Evolutionary conservation across 2,797 vertebrate genomes (phyloP).

Genomic region (Syndactyla subalaris): DNA sequence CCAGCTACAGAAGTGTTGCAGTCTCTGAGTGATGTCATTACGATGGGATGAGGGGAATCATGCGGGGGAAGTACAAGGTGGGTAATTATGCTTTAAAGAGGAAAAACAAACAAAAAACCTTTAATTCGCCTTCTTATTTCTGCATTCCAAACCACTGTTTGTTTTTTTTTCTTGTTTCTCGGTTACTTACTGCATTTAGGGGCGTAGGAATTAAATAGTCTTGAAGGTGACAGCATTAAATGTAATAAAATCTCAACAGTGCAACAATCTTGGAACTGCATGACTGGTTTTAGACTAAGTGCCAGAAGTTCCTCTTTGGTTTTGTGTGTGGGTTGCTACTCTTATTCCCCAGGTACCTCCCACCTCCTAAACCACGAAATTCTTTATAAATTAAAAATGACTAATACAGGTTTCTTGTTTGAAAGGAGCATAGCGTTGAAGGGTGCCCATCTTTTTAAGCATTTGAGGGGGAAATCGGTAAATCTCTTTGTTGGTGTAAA

Average conservation of each 20-base stretch:
- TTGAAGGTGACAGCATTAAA: slow-evolving; percentile 42
- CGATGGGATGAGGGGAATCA: neutral
- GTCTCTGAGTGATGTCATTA: neutral
- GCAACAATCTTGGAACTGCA: slow-evolving; percentile 33
- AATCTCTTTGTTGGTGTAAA: slow-evolving; percentile 59
- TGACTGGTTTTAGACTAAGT: slow-evolving; percentile 47
- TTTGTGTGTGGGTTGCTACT: slow-evolving; percentile 57
- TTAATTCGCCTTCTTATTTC: neutral
- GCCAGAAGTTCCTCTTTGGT: slow-evolving; percentile 62
- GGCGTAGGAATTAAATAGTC: slow-evolving; percentile 15
- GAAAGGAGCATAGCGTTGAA: slow-evolving; percentile 18
- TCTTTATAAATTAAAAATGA: slow-evolving; percentile 66
- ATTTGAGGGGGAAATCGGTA: slow-evolving; percentile 11
- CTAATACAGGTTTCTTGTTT: slow-evolving; percentile 36
- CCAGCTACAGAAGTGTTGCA: neutral
- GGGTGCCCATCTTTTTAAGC: neutral
- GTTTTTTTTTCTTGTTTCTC: neutral
- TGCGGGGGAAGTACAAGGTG: neutral
- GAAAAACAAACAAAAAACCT: slow-evolving; percentile 10
- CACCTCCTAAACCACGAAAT: slow-evolving; percentile 64
- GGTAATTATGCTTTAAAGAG: slow-evolving; percentile 14
- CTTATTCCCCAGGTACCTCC: slow-evolving; percentile 59
- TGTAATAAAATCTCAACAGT: slow-evolving; percentile 51
- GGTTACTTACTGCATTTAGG: neutral
- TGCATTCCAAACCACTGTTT: neutral